Base-by-base conservation (phyloP, 1,140 invertebrate genomes). In the Hycleus cichorii region DNA sequence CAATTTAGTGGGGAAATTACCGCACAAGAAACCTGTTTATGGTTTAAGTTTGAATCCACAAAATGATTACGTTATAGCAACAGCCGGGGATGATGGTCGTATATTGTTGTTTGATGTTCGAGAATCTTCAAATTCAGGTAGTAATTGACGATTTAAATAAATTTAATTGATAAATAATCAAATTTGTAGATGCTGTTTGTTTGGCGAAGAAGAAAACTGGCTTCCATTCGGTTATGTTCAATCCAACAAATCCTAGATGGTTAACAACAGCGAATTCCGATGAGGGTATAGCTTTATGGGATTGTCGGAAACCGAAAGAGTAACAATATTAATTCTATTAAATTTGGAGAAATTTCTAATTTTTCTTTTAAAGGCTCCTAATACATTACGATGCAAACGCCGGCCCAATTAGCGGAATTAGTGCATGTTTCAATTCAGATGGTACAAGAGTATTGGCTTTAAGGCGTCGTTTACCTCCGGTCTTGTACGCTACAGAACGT, bases 141-240 rank as follows among this genome's bases (percentile, higher is more conserved):
- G 8, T 49, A 18, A 18, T 18, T 18, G 18, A 18, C 18, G 18
- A 18, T 18, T 18, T 1, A 18, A 18, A 18, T 18, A 18, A 18
- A 18, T 18, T 18, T 18, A 18, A 2, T 18, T 26, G 3, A 47
- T 44, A 25, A 25, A 7, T 9, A 39, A 39, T 51, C 24, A 3
- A 26, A 63, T 55, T 63, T 57, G 55, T 67, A 76, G 84, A 87
- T 64, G 80, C 83, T 4, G 77, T 84, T 58, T 80, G 80, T 59
- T 67, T 89, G 50, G 87, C 87, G 27, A 83, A 81, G 62, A 81
- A 81, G 62, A 81, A 78, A 50, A 82, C 83, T 42, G 82, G 91
- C 12, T 95, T 94, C 78, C 92, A 95, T 76, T 89, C 90, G 8
- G 91, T 95, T 4, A 89, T 89, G 82, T 94, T 90, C 71, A 93